phyloP scores from a whole-genome alignment of 2,888 invertebrate species.

The Sipha maydis region DNA sequence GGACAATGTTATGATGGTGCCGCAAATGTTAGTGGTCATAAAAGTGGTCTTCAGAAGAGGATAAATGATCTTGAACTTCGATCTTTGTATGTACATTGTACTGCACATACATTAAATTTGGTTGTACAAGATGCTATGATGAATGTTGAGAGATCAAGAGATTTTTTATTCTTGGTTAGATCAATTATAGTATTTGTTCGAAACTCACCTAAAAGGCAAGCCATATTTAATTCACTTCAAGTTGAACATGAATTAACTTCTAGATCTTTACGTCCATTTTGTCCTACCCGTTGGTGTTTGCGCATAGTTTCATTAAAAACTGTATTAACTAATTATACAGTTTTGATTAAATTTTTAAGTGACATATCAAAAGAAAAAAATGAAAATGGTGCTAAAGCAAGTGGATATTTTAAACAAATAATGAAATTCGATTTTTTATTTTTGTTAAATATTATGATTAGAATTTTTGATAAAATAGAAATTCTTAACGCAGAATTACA shows the following conservation, averaged over 20 bases:
- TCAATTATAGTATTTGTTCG: conserved; percentile 29
- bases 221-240: conserved; percentile 1
- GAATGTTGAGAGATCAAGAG: conserved; percentile 61
- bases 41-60: conserved; percentile 63
- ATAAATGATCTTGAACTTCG: conserved; percentile 63
- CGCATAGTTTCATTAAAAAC: conserved; percentile 19
- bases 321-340: background rate
- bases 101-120: conserved; percentile 64
- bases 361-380: conserved; percentile 4
- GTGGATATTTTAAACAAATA: conserved; percentile 23
- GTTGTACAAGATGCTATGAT: conserved; percentile 64
- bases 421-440: background rate
- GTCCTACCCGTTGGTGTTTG: conserved; percentile 12
- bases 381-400: background rate
- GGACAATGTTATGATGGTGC: conserved; percentile 65
- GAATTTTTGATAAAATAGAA: conserved; percentile 11
- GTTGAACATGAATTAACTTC: background rate
- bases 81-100: conserved; percentile 64
- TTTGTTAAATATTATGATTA: background rate
- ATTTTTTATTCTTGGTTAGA: conserved; percentile 47
- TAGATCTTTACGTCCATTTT: conserved; percentile 5
- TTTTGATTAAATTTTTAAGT: background rate
- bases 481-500: conserved; percentile 13
- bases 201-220: conserved; percentile 10
- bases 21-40: conserved; percentile 63